A percentile compares a stretch with the other conserved stretches of the same genome.
Evolutionary conservation across 1,140 invertebrate genomes (phyloP).

Genomic region (Lamellibrachia luymesi): DNA sequence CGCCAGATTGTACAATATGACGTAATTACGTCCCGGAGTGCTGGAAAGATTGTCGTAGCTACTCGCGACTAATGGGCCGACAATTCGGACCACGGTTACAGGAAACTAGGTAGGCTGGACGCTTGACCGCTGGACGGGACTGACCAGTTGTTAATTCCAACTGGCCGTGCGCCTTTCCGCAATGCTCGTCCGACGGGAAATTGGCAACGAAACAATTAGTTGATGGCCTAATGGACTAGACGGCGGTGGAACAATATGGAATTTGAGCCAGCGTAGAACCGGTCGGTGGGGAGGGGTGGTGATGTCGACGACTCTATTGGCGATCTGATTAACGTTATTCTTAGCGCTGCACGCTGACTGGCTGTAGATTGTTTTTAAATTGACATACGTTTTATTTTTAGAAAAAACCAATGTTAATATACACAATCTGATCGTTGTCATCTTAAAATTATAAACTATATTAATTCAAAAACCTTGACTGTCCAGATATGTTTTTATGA

Average conservation of each 20-base stretch:
- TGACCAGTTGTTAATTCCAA: background rate
- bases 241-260: background rate
- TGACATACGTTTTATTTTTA: no score
- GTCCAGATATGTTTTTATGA: no score
- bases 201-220: slow-evolving; percentile 1
- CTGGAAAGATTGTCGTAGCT: background rate
- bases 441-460: no score
- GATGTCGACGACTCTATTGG: no score
- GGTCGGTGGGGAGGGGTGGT: no score
- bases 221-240: background rate
- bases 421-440: no score
- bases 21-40: background rate
- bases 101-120: background rate
- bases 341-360: no score
- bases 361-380: no score
- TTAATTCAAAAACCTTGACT: no score
- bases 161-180: background rate
- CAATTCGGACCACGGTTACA: background rate
- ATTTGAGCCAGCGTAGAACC: background rate
- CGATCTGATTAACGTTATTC: no score
- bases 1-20: background rate
- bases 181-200: background rate
- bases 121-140: background rate
- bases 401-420: no score
- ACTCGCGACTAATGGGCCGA: background rate